A percentile compares a stretch with the other conserved stretches of the same genome.
phyloP scores from a whole-genome alignment of 2,113 vertebrate species.

The Microcebus tavaratra region DNA sequence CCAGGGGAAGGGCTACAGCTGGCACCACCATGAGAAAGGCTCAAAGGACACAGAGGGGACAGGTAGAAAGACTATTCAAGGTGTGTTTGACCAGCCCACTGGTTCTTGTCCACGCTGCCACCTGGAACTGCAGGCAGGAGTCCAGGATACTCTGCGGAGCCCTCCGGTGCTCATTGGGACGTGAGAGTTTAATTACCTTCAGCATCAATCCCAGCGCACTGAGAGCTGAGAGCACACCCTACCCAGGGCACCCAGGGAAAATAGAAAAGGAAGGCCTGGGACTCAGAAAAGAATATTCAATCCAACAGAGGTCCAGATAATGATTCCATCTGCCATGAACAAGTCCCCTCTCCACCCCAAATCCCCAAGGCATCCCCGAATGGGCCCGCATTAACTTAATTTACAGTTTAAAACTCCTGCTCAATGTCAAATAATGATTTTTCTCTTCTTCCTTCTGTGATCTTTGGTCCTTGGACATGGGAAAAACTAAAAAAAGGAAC shows the following conservation, averaged over 20 bases:
- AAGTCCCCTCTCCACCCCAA: background rate
- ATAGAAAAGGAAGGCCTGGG: background rate
- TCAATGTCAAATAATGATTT: constrained; percentile 43
- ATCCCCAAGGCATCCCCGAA: background rate
- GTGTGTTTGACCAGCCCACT: rapidly evolving
- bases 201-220: background rate
- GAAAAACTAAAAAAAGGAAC: background rate
- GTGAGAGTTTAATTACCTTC: background rate
- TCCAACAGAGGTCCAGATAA: background rate
- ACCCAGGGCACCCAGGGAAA: background rate
- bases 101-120: background rate
- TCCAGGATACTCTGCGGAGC: background rate
- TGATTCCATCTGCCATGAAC: background rate
- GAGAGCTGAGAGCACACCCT: background rate
- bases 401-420: background rate
- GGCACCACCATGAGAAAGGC: background rate
- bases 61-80: background rate
- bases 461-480: constrained; percentile 53
- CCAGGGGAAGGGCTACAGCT: background rate
- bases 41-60: background rate
- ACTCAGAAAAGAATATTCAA: background rate
- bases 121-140: background rate
- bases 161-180: background rate
- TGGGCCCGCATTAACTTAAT: background rate
- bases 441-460: background rate